A percentile compares a stretch with the other conserved stretches of the same genome.
Conservation (phyloP, 2,797 vertebrate species). For the Agapornis canus region DNA sequence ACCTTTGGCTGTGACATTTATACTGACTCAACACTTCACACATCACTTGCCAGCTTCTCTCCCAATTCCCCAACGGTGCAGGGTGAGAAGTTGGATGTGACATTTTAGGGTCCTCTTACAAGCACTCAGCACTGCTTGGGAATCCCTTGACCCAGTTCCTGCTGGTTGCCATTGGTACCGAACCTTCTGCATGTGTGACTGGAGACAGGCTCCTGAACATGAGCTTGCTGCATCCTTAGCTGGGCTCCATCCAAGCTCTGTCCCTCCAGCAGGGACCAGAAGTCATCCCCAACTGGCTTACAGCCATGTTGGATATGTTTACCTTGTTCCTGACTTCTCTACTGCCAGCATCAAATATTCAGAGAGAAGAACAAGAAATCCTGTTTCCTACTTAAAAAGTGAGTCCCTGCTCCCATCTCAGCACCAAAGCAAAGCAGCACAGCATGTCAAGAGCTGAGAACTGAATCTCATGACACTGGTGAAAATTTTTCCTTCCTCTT, state of each 20-base stretch:
- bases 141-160: conserved; percentile 2
- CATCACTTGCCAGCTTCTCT: not conserved
- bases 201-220: not conserved
- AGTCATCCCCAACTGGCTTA: not conserved
- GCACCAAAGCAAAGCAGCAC: fast-evolving
- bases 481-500: not conserved
- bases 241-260: not conserved
- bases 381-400: not conserved
- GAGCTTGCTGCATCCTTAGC: not conserved
- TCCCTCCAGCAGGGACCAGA: not conserved
- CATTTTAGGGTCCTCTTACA: conserved; percentile 4
- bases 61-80: not conserved
- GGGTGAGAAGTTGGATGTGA: conserved; percentile 42
- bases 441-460: not conserved
- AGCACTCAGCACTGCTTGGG: not conserved
- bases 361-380: not conserved
- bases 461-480: not conserved
- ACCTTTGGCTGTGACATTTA: conserved; percentile 36
- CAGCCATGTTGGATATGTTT: not conserved
- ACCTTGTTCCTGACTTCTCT: not conserved
- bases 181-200: not conserved
- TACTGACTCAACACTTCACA: conserved; percentile 35
- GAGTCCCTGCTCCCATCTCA: not conserved
- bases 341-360: not conserved
- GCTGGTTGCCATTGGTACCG: fast-evolving